Evolutionary conservation across 2,888 invertebrate genomes (phyloP), one percentile per base, ranked within the genome.

Genomic region (Acleris literana): DNA sequence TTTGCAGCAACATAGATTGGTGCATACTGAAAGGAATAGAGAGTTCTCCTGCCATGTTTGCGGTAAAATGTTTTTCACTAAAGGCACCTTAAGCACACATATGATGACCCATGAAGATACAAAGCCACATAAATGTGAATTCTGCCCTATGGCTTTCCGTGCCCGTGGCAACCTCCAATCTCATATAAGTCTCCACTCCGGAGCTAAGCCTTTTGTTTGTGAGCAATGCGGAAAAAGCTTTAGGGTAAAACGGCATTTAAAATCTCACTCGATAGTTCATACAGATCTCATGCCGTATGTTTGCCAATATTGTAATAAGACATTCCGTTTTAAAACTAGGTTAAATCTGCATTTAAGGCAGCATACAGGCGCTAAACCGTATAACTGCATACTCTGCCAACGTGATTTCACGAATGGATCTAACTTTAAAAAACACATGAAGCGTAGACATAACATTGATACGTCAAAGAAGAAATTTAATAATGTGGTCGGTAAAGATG

Each of bases 401-500:
- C 69, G 92, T 17, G 90, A 90, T 69, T 93, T 92, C 18, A 92
- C 92, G 0, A 92, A 92, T n/a, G 92, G 92, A 0, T 92, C 92
- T 0, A 92, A 92, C 75, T 89, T 78, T 71, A 92, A 93, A 46
- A 92, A 92, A 61, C 92, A 92, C 79, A 92, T 92, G 92, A 90
- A 84, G 56, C 72, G 92, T 1, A 79, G 91, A 44, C 92, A 92
- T 60, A 87, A 88, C 68, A 84, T 92, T 67, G 92, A 93, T 69
- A 91, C 90, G 0, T 88, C 90, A 0, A 82, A 77, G 33, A 84
- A 84, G 22, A 84, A 81, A 64, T 85, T 78, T 68, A 77, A 79
- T 69, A 80, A 81, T 73, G 58, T 80, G 17, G 74, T 77, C 0
- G 70, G 66, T 9, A 76, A 76, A 20, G 74, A 74, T 55, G 52